Conservation (phyloP, 2,797 vertebrate genomes). For the Dendrocincla fuliginosa region DNA sequence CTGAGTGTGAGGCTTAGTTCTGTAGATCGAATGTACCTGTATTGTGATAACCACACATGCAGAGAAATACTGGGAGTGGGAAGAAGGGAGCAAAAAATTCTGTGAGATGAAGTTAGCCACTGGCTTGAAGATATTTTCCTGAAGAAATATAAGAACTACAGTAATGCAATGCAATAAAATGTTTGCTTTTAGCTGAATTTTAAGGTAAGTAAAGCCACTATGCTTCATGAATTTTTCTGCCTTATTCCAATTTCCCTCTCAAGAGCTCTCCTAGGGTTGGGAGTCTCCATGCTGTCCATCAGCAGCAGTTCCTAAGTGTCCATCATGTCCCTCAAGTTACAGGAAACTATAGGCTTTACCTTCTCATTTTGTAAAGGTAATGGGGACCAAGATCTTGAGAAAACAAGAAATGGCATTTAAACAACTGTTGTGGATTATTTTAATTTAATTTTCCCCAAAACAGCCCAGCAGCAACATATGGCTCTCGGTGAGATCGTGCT, state of each 20-base stretch:
- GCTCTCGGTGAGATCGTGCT: not conserved
- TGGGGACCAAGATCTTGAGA: not conserved
- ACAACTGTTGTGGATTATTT: not conserved
- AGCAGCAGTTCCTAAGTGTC: not conserved
- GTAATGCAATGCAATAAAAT: not conserved
- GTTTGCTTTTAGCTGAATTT: not conserved
- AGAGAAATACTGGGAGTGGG: not conserved
- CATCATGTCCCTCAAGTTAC: not conserved
- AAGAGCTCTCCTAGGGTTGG: not conserved
- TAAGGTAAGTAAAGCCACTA: not conserved
- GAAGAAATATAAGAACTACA: not conserved
- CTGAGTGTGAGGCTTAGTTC: not conserved
- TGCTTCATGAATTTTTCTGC: not conserved
- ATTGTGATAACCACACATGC: not conserved
- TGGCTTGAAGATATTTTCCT: not conserved
- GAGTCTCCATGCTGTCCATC: not conserved
- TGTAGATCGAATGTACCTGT: not conserved
- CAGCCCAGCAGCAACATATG: slow-evolving; percentile 1
- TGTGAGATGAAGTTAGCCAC: not conserved
- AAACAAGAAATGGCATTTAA: slow-evolving; percentile 36
- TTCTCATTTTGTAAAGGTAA: not conserved
- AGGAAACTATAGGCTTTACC: not conserved
- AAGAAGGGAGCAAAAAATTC: not conserved
- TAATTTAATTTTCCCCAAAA: slow-evolving; percentile 20
- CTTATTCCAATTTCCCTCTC: not conserved